Evolutionary conservation across 2,113 vertebrate genomes (phyloP).

Genomic region (Piaya cayana): DNA sequence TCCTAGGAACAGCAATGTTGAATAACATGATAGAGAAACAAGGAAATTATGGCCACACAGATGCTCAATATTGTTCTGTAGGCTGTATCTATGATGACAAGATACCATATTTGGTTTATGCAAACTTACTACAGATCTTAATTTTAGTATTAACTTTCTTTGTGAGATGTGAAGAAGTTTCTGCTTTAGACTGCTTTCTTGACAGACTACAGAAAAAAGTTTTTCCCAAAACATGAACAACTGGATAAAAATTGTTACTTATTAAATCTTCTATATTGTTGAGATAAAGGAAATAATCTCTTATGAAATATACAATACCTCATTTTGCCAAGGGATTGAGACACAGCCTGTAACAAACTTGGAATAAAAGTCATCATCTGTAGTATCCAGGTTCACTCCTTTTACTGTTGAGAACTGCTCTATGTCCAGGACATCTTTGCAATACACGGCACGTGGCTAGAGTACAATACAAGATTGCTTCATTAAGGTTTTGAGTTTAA

Average conservation of each 20-base stretch:
- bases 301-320: slow-evolving; percentile 79
- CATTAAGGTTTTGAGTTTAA: slow-evolving; percentile 2
- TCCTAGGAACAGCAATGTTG: background rate
- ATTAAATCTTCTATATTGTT: background rate
- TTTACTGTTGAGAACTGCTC: slow-evolving; percentile 90
- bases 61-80: background rate
- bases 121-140: background rate
- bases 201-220: too few relatives aligned
- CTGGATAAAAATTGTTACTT: background rate
- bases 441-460: slow-evolving; percentile 90
- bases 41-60: background rate
- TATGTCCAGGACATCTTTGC: slow-evolving; percentile 90
- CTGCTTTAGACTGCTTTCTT: too few relatives aligned
- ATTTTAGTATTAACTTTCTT: too few relatives aligned
- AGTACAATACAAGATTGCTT: slow-evolving; percentile 49
- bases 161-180: too few relatives aligned
- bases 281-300: background rate
- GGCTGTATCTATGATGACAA: background rate
- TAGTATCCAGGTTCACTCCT: slow-evolving; percentile 88
- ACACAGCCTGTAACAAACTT: slow-evolving; percentile 91
- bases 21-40: background rate
- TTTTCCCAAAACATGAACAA: too few relatives aligned
- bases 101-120: background rate
- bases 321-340: slow-evolving; percentile 94
- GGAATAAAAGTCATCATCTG: slow-evolving; percentile 86